A percentile compares a stretch with the other conserved stretches of the same genome.
Evolutionary conservation across 2,113 vertebrate genomes (phyloP).

Genomic region (Myiozetetes cayanensis): DNA sequence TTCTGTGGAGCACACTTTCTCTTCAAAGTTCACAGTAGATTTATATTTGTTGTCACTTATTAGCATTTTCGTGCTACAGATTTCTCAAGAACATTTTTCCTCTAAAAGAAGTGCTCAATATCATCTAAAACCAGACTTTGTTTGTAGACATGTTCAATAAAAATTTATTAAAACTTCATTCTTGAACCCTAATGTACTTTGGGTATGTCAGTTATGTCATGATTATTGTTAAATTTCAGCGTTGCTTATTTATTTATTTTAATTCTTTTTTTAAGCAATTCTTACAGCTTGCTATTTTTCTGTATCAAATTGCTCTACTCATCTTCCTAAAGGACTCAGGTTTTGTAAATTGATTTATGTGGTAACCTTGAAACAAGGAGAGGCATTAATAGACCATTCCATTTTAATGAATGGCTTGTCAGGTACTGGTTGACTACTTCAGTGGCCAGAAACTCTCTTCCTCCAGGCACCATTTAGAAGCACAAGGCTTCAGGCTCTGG

Average conservation of each 20-base stretch:
- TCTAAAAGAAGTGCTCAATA: not conserved
- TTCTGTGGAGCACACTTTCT: not conserved
- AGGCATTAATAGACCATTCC: conserved; percentile 48
- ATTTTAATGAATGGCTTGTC: conserved; percentile 73
- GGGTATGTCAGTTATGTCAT: not conserved
- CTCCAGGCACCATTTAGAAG: conserved; percentile 30
- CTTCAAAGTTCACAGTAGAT: not conserved
- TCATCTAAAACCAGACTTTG: not conserved
- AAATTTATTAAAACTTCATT: conserved; percentile 28
- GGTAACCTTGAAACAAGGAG: conserved; percentile 70
- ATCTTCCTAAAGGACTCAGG: conserved; percentile 42
- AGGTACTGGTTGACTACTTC: conserved; percentile 57
- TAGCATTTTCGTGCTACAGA: not conserved
- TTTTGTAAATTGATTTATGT: conserved; percentile 69
- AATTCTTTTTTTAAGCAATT: not conserved
- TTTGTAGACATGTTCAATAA: not conserved
- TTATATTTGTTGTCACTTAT: not conserved
- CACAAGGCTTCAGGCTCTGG: not conserved
- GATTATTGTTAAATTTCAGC: not conserved
- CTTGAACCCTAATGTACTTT: not conserved
- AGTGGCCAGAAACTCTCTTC: conserved; percentile 28
- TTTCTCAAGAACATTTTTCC: not conserved
- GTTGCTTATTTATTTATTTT: not conserved
- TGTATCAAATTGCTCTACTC: conserved; percentile 24
- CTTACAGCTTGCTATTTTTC: conserved; percentile 8